Evolutionary conservation across 2,888 invertebrate species (phyloP), one percentile per base, ranked within the genome.

Genomic region (Antheraea assamensis): DNA sequence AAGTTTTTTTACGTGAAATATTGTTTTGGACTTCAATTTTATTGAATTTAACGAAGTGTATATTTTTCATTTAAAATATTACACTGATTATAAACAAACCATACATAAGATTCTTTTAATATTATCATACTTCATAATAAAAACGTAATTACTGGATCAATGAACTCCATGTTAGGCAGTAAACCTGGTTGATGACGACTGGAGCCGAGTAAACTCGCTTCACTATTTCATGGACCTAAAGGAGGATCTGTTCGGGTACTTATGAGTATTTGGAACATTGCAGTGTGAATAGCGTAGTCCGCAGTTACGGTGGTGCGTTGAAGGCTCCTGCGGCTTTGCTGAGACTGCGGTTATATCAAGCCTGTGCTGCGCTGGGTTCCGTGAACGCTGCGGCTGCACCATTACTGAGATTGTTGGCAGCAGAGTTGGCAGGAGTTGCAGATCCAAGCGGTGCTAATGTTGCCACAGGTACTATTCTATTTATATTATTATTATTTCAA

Each of bases 251-350:
- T 8, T 58, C 8, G 24, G n/a, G 10, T 21, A 24, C 2, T 58
- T 58, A 58, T 24, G 58, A 24, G n/a, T 55, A n/a, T 55, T 13
- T 55, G n/a, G 24, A 58, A 24, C 8, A 7, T 91, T 93, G 64
- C 87, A 98, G 98, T 83, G 96, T 99, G 80, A 96, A 97, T 74
- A 96, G 96, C 30, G 97, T 99, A 35, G 95, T 98, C 49, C 98
- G 98, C 86, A 97, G 96, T 83, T 98, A 98, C 90, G 98, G 99
- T 21, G 98, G 98, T 71, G 97, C 98, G 82, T 94, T 99, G 74
- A 99, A 99, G 89, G 99, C 99, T 0, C 98, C 98, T 24, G 97
- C 98, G 15, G 99, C 99, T 15, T 96, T 99, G 96, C 97, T 99
- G 5, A 96, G 99, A 70, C 95, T 99, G 79, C 96, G 99, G 64